Conservation (phyloP, 2,113 vertebrate species). For the Poicephalus meyeri region DNA sequence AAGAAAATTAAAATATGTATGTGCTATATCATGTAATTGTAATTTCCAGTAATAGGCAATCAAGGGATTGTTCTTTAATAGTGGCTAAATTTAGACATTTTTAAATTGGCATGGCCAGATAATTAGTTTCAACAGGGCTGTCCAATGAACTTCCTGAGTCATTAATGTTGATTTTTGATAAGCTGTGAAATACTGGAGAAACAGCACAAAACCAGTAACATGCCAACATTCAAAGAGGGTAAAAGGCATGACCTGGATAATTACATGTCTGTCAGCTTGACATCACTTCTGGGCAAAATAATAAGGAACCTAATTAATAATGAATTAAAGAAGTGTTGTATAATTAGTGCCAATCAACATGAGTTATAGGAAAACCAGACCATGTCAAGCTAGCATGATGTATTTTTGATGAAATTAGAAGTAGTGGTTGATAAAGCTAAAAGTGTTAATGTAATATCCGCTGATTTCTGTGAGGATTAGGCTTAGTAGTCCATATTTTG, state of each 20-base stretch:
- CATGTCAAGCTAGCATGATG: slow-evolving; percentile 13
- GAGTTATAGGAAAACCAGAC: slow-evolving; percentile 33
- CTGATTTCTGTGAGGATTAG: neutral
- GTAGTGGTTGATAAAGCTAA: slow-evolving; percentile 7
- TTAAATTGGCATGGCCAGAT: neutral
- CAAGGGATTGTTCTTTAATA: neutral
- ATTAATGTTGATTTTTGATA: slow-evolving; percentile 34
- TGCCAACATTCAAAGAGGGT: slow-evolving; percentile 41
- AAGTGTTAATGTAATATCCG: neutral
- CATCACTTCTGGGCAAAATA: slow-evolving; percentile 60
- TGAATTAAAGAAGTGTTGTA: slow-evolving; percentile 54
- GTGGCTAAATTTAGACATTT: slow-evolving; percentile 35
- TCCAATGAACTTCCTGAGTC: slow-evolving; percentile 25
- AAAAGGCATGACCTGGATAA: slow-evolving; percentile 66
- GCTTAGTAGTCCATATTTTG: neutral
- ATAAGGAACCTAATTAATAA: slow-evolving; percentile 65
- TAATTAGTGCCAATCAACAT: slow-evolving; percentile 68
- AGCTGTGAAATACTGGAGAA: slow-evolving; percentile 10
- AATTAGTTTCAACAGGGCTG: slow-evolving; percentile 29
- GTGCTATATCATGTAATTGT: neutral
- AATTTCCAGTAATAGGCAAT: neutral
- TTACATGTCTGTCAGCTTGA: slow-evolving; percentile 52
- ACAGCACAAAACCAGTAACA: slow-evolving; percentile 19
- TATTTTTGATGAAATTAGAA: slow-evolving; percentile 50
- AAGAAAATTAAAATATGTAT: neutral